These are phyloP conservation scores for Lacerta bilineata DNA, from an alignment of 2,797 vertebrate species.

Conservation along the genomic window DNA sequence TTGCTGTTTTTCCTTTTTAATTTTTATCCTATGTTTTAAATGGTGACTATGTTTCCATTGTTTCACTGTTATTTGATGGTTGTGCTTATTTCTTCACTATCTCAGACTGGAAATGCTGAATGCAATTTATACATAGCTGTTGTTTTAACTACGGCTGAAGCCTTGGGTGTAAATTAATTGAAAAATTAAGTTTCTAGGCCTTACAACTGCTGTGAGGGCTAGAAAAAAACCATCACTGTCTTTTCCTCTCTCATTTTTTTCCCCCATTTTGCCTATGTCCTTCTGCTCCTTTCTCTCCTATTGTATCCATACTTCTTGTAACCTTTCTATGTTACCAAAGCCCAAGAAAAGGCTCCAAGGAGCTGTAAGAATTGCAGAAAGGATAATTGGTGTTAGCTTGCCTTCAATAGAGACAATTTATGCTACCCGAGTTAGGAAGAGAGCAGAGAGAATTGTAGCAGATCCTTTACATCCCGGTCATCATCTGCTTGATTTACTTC, in stretches of 20 bases:
- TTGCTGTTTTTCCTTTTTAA: no score
- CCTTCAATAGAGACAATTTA: no score
- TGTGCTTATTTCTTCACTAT: no score
- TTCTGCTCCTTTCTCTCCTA: neutral
- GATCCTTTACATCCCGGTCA: no score
- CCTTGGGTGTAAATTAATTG: neutral
- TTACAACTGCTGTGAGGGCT: neutral
- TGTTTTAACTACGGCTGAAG: neutral
- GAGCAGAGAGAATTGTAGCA: no score
- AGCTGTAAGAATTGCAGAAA: no score
- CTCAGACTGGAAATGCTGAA: neutral
- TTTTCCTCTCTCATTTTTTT: no score
- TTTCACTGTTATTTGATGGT: neutral
- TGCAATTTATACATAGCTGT: neutral
- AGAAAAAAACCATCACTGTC: neutral
- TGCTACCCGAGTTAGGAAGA: no score
- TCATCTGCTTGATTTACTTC: no score
- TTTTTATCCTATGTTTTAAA: neutral
- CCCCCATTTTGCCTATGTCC: neutral
- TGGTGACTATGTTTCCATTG: neutral
- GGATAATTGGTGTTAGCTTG: no score
- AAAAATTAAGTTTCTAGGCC: neutral
- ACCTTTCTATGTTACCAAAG: neutral
- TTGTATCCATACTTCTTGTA: neutral
- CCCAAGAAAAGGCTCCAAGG: no score